These are phyloP conservation scores for Drosophila leontia DNA, from an alignment of 1,140 invertebrate genomes.

Conservation along the genomic window DNA sequence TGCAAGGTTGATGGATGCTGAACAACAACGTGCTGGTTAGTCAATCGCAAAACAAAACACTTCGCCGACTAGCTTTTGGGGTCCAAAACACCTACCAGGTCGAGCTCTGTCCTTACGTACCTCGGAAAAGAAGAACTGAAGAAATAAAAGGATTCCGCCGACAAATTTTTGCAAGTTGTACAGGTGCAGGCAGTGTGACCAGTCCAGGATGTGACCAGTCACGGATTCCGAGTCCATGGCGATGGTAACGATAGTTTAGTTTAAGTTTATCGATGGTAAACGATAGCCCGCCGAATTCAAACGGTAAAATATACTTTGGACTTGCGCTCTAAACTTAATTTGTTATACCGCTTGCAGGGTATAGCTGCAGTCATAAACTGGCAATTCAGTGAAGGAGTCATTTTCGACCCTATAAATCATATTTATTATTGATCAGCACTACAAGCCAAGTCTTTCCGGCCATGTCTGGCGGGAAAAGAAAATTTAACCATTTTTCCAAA, in stretches of 20 bases:
- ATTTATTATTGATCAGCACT: neutral
- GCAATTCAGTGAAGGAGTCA: no score
- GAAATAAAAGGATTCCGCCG: slow-evolving; percentile 8
- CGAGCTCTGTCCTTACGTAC: slow-evolving; percentile 20
- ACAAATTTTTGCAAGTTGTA: slow-evolving; percentile 39
- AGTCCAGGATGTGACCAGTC: neutral
- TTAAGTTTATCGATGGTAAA: no score
- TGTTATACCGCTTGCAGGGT: no score
- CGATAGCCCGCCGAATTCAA: no score
- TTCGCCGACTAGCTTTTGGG: neutral
- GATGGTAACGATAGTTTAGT: no score
- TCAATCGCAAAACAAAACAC: slow-evolving; percentile 14
- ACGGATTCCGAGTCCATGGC: neutral
- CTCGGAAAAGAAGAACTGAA: slow-evolving; percentile 21
- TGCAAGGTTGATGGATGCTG: neutral
- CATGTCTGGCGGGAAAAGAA: neutral
- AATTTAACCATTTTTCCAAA: no score
- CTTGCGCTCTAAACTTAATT: no score
- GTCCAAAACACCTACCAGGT: neutral
- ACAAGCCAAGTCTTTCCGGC: neutral
- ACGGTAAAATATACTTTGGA: no score
- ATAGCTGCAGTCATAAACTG: no score
- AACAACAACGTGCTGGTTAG: slow-evolving; percentile 22
- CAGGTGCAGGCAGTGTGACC: slow-evolving; percentile 25
- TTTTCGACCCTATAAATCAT: neutral